Evolutionary conservation across 2,113 vertebrate species (phyloP).

Genomic region (Lagopus leucura): DNA sequence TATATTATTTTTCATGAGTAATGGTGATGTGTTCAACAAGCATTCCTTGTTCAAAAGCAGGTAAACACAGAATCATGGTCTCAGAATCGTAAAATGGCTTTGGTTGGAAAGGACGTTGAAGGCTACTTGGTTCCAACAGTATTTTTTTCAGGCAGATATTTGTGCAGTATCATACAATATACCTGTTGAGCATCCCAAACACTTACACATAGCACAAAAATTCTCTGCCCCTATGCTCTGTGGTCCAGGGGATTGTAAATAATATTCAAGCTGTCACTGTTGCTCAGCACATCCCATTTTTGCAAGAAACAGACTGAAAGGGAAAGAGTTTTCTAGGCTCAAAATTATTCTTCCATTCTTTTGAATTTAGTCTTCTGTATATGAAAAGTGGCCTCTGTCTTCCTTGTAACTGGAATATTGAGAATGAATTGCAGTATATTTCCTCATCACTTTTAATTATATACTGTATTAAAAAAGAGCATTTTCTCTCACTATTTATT

Average conservation of each 20-base stretch:
- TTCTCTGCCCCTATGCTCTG: background rate
- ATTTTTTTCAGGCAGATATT: background rate
- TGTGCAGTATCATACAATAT: fast-evolving
- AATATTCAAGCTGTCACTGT: background rate
- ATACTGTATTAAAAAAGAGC: background rate
- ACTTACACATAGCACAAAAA: background rate
- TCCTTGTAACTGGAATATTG: background rate
- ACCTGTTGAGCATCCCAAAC: background rate
- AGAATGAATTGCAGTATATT: background rate
- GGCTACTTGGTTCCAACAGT: background rate
- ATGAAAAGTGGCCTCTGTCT: background rate
- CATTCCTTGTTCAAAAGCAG: background rate
- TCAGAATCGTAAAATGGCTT: background rate
- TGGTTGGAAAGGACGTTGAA: background rate
- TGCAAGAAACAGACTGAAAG: background rate
- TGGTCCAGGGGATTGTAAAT: fast-evolving
- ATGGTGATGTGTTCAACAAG: background rate
- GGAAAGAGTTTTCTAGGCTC: background rate
- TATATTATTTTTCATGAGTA: background rate
- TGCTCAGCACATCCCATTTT: background rate
- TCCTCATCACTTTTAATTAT: background rate
- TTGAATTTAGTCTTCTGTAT: background rate
- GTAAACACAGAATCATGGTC: background rate
- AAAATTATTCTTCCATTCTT: background rate
- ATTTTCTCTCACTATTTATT: background rate